A percentile compares a stretch with the other conserved stretches of the same genome.
phyloP scores from a whole-genome alignment of 2,888 invertebrate genomes.

The Pristionchus japonicus region DNA sequence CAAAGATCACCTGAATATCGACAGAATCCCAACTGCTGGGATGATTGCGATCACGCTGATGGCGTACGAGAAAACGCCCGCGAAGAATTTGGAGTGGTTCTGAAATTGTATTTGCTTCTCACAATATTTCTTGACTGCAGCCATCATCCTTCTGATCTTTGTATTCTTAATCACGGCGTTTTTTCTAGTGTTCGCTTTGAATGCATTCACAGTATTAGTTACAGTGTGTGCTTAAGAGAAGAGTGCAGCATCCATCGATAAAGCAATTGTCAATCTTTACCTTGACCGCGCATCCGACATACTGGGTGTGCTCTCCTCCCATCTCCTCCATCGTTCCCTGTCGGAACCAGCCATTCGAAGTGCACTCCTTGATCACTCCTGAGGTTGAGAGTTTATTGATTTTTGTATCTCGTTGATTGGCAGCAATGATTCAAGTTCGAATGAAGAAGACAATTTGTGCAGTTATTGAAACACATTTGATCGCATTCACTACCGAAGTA shows the following conservation, averaged over 20 bases:
- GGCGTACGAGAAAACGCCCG: slow-evolving; percentile 65
- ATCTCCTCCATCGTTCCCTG: slow-evolving; percentile 11
- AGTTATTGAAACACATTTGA: not conserved
- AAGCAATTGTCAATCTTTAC: not conserved
- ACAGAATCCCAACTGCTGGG: slow-evolving; percentile 67
- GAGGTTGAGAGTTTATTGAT: not conserved
- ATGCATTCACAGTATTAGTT: too few relatives aligned
- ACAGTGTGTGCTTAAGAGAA: too few relatives aligned
- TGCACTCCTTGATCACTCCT: slow-evolving; percentile 58
- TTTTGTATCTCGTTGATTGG: not conserved
- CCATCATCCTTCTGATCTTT: too few relatives aligned
- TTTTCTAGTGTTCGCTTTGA: too few relatives aligned
- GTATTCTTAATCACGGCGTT: too few relatives aligned
- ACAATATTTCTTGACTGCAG: too few relatives aligned
- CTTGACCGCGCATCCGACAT: slow-evolving; percentile 54
- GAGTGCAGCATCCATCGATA: too few relatives aligned
- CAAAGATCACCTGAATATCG: slow-evolving; percentile 48
- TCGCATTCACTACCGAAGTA: not conserved
- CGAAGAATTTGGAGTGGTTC: slow-evolving; percentile 48
- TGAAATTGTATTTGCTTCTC: not conserved
- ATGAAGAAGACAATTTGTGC: not conserved
- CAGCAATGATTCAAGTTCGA: not conserved
- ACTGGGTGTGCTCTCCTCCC: slow-evolving; percentile 62
- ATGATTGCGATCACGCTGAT: slow-evolving; percentile 66
- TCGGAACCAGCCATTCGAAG: slow-evolving; percentile 53